These are phyloP conservation scores for Anthopleura sola DNA, from an alignment of 64 coral and sea anemone genomes.

Conservation along the genomic window DNA sequence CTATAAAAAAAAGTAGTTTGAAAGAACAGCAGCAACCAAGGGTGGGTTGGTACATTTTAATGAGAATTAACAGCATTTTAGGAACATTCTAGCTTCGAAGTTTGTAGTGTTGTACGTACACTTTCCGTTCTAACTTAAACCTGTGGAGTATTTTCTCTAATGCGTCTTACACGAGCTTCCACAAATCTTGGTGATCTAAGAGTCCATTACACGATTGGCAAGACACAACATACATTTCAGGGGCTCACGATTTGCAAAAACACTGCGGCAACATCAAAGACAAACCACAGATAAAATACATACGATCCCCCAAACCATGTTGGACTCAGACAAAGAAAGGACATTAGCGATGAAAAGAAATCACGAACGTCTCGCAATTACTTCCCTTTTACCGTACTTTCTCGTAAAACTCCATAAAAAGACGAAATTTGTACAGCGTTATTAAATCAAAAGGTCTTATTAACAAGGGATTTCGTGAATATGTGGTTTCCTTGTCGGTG, in stretches of 20 bases:
- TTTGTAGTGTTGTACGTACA: too few species aligned
- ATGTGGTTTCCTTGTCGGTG: background rate
- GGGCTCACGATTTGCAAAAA: background rate
- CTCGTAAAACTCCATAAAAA: background rate
- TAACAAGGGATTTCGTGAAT: background rate
- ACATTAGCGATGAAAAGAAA: conserved; percentile 3
- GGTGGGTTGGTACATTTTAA: too few species aligned
- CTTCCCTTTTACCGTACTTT: background rate
- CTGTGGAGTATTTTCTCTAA: background rate
- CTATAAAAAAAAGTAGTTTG: background rate
- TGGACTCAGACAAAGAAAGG: background rate
- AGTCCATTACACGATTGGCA: background rate
- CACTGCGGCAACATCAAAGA: conserved; percentile 25
- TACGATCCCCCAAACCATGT: background rate
- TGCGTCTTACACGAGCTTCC: background rate
- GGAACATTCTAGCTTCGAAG: background rate
- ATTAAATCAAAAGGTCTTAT: background rate
- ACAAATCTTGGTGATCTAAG: background rate
- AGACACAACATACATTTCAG: conserved; percentile 34
- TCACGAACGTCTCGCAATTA: conserved; percentile 3
- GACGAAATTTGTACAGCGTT: background rate
- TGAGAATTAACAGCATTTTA: too few species aligned
- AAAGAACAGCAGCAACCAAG: background rate
- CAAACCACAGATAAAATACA: conserved; percentile 17
- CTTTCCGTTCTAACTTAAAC: too few species aligned